Evolutionary conservation across 2,113 vertebrate genomes (phyloP).

Genomic region (Melanerpes aurifrons): DNA sequence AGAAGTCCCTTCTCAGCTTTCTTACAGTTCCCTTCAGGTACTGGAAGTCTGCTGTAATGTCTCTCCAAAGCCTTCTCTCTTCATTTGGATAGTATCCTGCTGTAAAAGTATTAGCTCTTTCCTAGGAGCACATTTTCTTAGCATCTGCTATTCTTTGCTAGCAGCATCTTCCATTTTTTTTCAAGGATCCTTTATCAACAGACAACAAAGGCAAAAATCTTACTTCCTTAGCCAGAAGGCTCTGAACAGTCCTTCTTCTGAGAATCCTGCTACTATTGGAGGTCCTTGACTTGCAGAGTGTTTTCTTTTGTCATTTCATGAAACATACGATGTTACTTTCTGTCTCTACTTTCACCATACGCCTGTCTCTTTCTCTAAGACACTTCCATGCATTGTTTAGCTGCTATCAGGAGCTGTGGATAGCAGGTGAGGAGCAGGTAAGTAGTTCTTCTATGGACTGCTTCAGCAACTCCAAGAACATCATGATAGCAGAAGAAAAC

Average conservation of each 20-base stretch:
- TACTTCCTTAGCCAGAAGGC: background rate
- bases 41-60: no score
- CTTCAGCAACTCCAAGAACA: background rate
- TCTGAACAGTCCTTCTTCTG: background rate
- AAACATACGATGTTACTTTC: slow-evolving; percentile 27
- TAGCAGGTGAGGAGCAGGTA: background rate
- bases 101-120: background rate
- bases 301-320: slow-evolving; percentile 41
- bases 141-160: background rate
- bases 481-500: background rate
- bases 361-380: slow-evolving; percentile 28
- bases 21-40: no score
- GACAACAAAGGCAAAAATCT: background rate
- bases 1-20: no score
- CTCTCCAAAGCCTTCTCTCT: no score
- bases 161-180: background rate
- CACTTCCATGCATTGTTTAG: slow-evolving; percentile 13
- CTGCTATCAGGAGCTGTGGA: slow-evolving; percentile 24
- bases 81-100: background rate
- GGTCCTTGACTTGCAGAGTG: background rate
- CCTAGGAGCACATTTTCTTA: background rate
- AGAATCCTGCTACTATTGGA: background rate
- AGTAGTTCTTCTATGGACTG: slow-evolving; percentile 1
- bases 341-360: background rate
- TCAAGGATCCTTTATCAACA: slow-evolving; percentile 7